Base-by-base conservation (phyloP, 1,140 invertebrate genomes). In the Drosophila kepulauana region DNA sequence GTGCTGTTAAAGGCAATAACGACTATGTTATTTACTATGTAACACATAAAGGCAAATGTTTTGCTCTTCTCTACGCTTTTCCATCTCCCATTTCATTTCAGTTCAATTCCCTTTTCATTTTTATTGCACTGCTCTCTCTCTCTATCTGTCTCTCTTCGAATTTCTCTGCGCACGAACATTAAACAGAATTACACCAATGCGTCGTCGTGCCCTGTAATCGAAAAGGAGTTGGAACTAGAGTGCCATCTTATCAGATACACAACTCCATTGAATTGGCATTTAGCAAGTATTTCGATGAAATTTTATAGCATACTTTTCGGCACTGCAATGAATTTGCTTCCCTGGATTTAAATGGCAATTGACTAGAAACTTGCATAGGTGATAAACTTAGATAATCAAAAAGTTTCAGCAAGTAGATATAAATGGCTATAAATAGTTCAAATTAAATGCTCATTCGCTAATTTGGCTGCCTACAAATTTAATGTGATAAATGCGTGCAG, bases 21-120 rank as follows among this genome's bases (percentile, higher is more conserved):
- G 71, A 69, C 71, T 74, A 59, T 69, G 65, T 74, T 68, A 74
- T 74, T 69, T 61, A 74, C 56, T 62, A 56, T 62, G 65, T 69
- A 69, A 74, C 71, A 57, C 35, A 57, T 57, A 57, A 57, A 57
- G 35, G 7, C 54, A 57, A 57, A 41, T 57, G 54, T 57, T 38
- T 57, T 13, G 1, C 11, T 30, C 38, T 52, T 30, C 49, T 13
- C 49, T 13, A 33, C n/a, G 51, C 28, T 13, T 33, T 33, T n/a
- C 28, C 25, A 33, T 52, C 28, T 52, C n/a, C 51, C 51, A 52
- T 52, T 52, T 52, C 30, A 54, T 30, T 52, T 52, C 49, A 33
- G 49, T 52, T 52, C 25, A n/a, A 54, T 13, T 54, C 13, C 30
- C 51, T 33, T 54, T 54, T 54, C 51, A 33, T 54, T 35, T 54